Conservation (phyloP, 2,113 vertebrate genomes). For the Caranx melampygus region DNA sequence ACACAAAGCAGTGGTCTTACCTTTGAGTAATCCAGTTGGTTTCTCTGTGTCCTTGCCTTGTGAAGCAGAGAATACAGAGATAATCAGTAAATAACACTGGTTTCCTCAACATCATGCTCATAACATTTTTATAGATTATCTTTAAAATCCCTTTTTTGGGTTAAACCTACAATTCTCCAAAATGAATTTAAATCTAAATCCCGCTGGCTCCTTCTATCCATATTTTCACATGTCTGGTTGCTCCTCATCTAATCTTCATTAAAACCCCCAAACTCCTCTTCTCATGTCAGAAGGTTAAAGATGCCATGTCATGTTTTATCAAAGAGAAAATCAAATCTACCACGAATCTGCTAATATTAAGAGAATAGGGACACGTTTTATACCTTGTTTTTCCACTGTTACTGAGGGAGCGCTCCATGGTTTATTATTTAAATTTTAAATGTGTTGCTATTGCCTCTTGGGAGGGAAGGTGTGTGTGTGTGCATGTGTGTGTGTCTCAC, state of each 20-base stretch:
- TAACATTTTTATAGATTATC: background rate
- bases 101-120: background rate
- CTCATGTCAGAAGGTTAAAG: background rate
- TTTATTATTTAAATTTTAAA: no score
- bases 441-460: background rate
- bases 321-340: background rate
- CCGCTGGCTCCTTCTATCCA: background rate
- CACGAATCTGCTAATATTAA: background rate
- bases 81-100: background rate
- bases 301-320: background rate
- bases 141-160: no score
- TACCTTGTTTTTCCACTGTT: background rate
- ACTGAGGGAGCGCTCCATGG: background rate
- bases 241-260: background rate
- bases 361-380: background rate
- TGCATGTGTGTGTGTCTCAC: no score
- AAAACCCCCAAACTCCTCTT: background rate
- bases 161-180: background rate
- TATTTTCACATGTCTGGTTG: background rate
- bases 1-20: slow-evolving; percentile 75
- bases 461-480: no score
- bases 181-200: background rate
- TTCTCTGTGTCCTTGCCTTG: slow-evolving; percentile 88
- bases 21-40: slow-evolving; percentile 89
- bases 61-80: slow-evolving; percentile 40